These are phyloP conservation scores for Piprites chloris DNA, from an alignment of 2,113 vertebrate species.

Conservation along the genomic window DNA sequence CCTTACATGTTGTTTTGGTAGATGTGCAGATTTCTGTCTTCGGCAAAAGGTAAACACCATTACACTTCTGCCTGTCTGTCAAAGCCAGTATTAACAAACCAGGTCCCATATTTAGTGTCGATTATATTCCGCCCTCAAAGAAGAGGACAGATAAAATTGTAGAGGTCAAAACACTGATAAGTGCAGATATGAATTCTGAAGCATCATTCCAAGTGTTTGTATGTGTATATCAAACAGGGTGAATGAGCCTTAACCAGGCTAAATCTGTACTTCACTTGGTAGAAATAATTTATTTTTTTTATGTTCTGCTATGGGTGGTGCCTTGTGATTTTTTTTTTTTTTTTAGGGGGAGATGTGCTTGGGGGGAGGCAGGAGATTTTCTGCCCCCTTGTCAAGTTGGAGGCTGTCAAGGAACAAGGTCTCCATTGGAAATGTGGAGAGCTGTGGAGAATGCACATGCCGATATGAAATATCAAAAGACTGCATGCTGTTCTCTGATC, in stretches of 20 bases:
- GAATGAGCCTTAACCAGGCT: background rate
- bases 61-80: background rate
- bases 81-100: background rate
- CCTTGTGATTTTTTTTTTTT: background rate
- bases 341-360: background rate
- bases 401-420: background rate
- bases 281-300: background rate
- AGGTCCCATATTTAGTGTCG: background rate
- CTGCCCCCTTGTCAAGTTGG: background rate
- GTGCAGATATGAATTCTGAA: background rate
- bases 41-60: background rate
- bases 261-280: background rate
- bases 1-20: rapidly evolving
- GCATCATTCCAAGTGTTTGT: background rate
- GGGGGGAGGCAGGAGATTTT: background rate
- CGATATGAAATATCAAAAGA: background rate
- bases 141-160: background rate
- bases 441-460: background rate
- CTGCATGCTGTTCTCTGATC: conserved; percentile 30
- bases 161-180: background rate
- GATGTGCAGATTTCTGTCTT: background rate
- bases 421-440: background rate
- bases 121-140: background rate
- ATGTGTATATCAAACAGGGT: rapidly evolving
- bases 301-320: background rate